These are phyloP conservation scores for Eupleurogrammus muticus DNA, from an alignment of 2,797 vertebrate genomes.

Conservation along the genomic window DNA sequence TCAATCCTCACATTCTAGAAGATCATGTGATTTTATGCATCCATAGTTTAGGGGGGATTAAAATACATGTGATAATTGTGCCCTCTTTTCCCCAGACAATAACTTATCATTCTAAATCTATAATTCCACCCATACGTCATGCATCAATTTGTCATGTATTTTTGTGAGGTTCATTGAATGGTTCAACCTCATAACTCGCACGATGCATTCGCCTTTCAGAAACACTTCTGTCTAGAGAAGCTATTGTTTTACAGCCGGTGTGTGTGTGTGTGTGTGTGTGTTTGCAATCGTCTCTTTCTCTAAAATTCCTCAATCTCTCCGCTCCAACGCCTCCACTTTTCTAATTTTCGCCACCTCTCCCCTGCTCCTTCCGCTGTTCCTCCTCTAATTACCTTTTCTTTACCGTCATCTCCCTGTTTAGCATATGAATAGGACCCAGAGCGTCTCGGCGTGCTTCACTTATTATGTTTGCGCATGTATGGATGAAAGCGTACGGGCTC, in stretches of 20 bases:
- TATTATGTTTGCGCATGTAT: conserved; percentile 51
- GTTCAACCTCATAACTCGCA: too few species aligned
- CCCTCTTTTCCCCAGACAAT: too few species aligned
- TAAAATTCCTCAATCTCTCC: conserved; percentile 52
- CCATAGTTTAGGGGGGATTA: too few species aligned
- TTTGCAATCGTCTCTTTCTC: conserved; percentile 10
- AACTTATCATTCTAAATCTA: too few species aligned
- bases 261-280: conserved; percentile 8
- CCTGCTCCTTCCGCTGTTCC: conserved; percentile 36
- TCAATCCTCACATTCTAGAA: too few species aligned
- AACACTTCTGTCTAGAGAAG: conserved; percentile 60
- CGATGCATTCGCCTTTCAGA: conserved; percentile 53
- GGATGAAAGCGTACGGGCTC: conserved; percentile 36
- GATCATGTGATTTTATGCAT: too few species aligned
- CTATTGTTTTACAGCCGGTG: conserved; percentile 30
- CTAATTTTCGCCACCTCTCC: conserved; percentile 50
- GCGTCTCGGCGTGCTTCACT: conserved; percentile 38
- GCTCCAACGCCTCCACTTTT: conserved; percentile 54
- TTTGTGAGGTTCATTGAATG: too few species aligned
- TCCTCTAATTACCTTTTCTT: conserved; percentile 65
- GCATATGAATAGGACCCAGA: conserved; percentile 62
- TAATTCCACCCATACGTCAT: too few species aligned
- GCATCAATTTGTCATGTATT: too few species aligned
- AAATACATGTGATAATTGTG: too few species aligned
- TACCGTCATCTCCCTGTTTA: conserved; percentile 62